These are phyloP conservation scores for Rissa tridactyla DNA, from an alignment of 2,113 vertebrate genomes.

Conservation along the genomic window DNA sequence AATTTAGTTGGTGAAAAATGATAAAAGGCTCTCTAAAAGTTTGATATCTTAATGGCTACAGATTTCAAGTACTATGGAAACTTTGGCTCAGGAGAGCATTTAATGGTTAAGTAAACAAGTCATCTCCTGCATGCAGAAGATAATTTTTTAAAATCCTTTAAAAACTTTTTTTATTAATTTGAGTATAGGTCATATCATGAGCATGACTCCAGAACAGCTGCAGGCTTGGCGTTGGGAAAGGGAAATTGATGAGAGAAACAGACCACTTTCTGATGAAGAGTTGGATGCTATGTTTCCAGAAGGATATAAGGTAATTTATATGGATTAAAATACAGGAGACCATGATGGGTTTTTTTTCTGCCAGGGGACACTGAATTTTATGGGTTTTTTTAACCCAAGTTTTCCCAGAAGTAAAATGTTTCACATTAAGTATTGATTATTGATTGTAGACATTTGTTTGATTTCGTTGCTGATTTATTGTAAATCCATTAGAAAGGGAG, in stretches of 20 bases:
- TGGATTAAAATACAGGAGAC: not conserved
- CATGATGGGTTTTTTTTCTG: not conserved
- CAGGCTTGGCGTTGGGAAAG: slow-evolving; percentile 99
- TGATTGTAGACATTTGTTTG: not conserved
- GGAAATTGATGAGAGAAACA: slow-evolving; percentile 97
- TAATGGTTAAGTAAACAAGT: not conserved
- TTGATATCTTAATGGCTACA: not conserved
- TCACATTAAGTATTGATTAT: not conserved
- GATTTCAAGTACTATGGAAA: not conserved
- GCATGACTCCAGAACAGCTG: slow-evolving; percentile 98
- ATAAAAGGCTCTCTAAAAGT: not conserved
- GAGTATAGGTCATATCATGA: slow-evolving; percentile 93
- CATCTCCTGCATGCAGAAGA: not conserved
- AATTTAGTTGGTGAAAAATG: not conserved
- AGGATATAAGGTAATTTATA: slow-evolving; percentile 87
- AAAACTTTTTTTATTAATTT: not conserved
- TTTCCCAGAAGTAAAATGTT: not conserved
- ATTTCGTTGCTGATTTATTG: not conserved
- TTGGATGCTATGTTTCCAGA: slow-evolving; percentile 99
- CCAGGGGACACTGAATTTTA: not conserved
- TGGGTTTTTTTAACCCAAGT: not conserved
- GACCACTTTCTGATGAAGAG: slow-evolving; percentile 96
- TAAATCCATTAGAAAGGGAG: not conserved
- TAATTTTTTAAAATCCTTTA: not conserved
- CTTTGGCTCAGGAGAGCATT: not conserved